phyloP scores from a whole-genome alignment of 2,113 vertebrate genomes.

The Heteronetta atricapilla region DNA sequence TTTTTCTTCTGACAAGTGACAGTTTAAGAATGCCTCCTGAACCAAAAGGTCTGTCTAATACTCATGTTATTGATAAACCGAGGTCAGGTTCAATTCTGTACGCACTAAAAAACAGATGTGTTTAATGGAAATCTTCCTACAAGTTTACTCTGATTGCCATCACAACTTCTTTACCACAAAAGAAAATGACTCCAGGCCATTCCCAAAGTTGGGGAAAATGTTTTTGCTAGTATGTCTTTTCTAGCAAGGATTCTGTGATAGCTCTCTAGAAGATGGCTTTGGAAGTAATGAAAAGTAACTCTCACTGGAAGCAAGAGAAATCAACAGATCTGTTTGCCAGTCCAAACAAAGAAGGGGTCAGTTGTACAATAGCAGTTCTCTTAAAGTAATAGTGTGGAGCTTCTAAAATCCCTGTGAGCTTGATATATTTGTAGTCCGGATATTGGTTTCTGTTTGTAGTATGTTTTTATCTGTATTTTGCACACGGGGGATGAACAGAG shows the following conservation, averaged over 20 bases:
- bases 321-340: neutral
- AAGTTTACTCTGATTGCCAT: neutral
- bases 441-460: accelerated
- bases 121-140: neutral
- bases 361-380: neutral
- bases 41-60: neutral
- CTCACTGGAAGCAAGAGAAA: neutral
- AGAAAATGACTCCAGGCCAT: neutral
- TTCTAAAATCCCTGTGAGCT: neutral
- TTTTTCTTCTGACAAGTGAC: neutral
- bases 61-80: neutral
- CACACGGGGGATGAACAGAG: neutral
- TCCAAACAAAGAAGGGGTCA: neutral
- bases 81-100: neutral
- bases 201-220: neutral
- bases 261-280: neutral
- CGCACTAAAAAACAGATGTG: neutral
- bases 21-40: neutral
- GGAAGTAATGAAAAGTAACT: neutral
- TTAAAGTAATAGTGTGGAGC: neutral
- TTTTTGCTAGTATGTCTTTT: neutral
- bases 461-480: neutral
- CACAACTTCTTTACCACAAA: neutral
- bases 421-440: neutral
- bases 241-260: neutral